phyloP scores from a whole-genome alignment of 2,113 vertebrate species.

The Cyprinodon brontotheroides region DNA sequence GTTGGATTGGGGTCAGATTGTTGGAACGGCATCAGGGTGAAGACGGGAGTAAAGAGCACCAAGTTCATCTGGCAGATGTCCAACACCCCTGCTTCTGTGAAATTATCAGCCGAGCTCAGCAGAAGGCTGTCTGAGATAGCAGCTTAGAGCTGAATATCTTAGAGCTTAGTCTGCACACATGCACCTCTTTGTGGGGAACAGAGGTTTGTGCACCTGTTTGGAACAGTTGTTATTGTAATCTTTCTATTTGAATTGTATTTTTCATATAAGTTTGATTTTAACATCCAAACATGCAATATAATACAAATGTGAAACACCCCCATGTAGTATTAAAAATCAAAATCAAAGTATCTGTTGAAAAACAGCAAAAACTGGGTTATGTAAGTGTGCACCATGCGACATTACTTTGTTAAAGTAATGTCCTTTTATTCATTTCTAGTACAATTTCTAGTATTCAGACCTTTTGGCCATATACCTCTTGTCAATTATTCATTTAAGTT shows the following conservation, averaged over 20 bases:
- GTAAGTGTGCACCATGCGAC: too few species aligned
- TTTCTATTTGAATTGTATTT: too few species aligned
- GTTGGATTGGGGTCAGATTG: constrained; percentile 57
- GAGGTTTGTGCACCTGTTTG: constrained; percentile 23
- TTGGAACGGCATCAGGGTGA: constrained; percentile 57
- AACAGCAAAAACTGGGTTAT: not conserved
- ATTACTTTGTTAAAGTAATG: not conserved
- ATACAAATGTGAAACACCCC: too few species aligned
- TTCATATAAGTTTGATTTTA: not conserved
- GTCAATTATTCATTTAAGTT: too few species aligned
- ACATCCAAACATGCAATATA: not conserved
- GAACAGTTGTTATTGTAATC: too few species aligned
- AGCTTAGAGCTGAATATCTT: constrained; percentile 4
- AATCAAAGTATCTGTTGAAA: not conserved
- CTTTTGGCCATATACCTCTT: not conserved
- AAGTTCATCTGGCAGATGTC: constrained; percentile 62
- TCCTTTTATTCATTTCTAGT: not conserved
- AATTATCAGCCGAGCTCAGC: constrained; percentile 55
- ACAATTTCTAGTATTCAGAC: not conserved
- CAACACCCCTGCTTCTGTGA: constrained; percentile 49
- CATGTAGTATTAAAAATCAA: too few species aligned
- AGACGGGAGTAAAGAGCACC: constrained; percentile 62
- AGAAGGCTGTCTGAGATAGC: constrained; percentile 40
- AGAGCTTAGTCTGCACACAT: constrained; percentile 31
- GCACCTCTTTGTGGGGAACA: constrained; percentile 57